A percentile compares a stretch with the other conserved stretches of the same genome.
Conservation (phyloP, 2,888 invertebrate genomes). For the Formica aserva region DNA sequence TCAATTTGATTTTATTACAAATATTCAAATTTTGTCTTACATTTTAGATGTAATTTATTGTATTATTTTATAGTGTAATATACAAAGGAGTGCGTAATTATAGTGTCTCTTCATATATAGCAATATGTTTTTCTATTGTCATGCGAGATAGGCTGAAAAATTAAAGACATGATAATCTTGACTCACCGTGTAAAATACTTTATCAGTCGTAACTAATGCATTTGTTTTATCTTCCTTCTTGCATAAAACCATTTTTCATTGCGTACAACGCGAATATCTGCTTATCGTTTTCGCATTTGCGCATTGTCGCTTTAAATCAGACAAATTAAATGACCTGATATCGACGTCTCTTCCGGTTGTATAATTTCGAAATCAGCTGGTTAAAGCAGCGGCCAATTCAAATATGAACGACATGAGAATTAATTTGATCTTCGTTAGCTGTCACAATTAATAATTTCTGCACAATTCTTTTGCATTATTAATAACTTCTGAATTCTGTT, state of each 20-base stretch:
- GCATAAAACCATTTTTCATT: conserved; percentile 27
- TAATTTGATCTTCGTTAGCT: conserved; percentile 8
- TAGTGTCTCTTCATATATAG: not conserved
- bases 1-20: not conserved
- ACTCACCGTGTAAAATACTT: conserved; percentile 27
- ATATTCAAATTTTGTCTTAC: not conserved
- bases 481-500: not conserved
- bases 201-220: conserved; percentile 24
- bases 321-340: not conserved
- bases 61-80: not conserved
- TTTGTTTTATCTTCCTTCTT: conserved; percentile 19
- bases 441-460: not conserved
- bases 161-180: not conserved
- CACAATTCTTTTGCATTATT: not conserved
- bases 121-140: not conserved
- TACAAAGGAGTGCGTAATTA: not conserved
- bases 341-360: not conserved
- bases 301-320: not conserved
- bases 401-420: not conserved
- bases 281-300: conserved; percentile 4
- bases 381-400: not conserved
- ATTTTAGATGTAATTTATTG: not conserved
- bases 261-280: not conserved
- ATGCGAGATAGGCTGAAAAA: not conserved
- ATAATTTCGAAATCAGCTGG: conserved; percentile 29